Base-by-base conservation (phyloP, 92 coral and sea anemone genomes). In the Epizoanthus stellaris region DNA sequence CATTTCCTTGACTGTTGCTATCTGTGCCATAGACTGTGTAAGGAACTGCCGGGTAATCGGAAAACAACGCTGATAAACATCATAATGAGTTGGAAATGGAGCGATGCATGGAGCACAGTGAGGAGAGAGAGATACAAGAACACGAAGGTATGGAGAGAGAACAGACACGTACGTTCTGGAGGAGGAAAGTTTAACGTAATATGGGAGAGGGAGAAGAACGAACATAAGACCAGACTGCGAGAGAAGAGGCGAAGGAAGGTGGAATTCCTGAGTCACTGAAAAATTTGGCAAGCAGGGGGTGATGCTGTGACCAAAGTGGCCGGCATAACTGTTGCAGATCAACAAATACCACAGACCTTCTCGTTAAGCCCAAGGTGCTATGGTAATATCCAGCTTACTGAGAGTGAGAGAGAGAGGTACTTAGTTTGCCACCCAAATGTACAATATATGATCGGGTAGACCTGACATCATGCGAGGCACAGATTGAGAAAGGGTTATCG, bases 41-140 rank as follows among this genome's bases (percentile, higher is more conserved):
- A 3, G 25, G 5, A 45, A 77, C 15, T 77, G 39, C 82, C 82
- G 30, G n/a, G 16, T 45, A 77, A 54, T 39, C 45, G 82, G 16
- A 49, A 52, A 42, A 65, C 42, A 58, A 77, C 66, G 19, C 17
- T 76, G 10, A 52, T 77, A 54, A 77, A 77, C 62, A 77, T 17
- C 8, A 42, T 77, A 58, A 77, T 77, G 82, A 77, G 47, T 17
- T 77, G 82, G 82, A 77, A 77, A 17, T 34, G 43, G 82, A 64
- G 54, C 49, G 82, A 77, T 49, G 82, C 62, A 42, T 54, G 45
- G 39, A 63, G 9, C 67, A 56, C 20, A 67, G 66, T 34, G 53
- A 60, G 68, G 54, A 77, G 14, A 34, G 82, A 58, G 65, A 45
- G 53, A 38, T 69, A 69, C 74, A 42, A 69, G 74, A 69, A 69